Evolutionary conservation across 2,113 vertebrate species (phyloP).

Genomic region (Coryphaenoides rupestris): DNA sequence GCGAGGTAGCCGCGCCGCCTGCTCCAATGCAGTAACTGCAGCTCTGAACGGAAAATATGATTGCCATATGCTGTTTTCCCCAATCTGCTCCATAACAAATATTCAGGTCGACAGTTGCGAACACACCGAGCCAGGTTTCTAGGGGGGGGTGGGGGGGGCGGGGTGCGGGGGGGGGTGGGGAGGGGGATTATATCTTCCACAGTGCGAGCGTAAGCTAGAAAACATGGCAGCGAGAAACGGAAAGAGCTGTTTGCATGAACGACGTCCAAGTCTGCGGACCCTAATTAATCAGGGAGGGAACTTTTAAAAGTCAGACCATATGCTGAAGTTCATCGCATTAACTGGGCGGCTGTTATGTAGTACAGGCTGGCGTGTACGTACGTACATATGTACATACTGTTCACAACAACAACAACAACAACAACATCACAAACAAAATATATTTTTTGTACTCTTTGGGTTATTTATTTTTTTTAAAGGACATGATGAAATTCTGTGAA

Average conservation of each 20-base stretch:
- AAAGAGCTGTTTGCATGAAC: constrained; percentile 62
- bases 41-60: constrained; percentile 57
- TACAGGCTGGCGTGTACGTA: too few relatives aligned
- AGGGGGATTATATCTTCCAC: constrained; percentile 39
- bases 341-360: too few relatives aligned
- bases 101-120: constrained; percentile 67
- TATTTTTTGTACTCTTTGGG: background rate
- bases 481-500: background rate
- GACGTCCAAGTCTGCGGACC: constrained; percentile 56
- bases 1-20: constrained; percentile 40
- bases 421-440: constrained; percentile 9
- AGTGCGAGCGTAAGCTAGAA: constrained; percentile 51
- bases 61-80: constrained; percentile 71
- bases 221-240: constrained; percentile 53
- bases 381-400: too few relatives aligned
- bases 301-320: constrained; percentile 44
- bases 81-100: constrained; percentile 61
- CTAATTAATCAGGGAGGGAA: constrained; percentile 67
- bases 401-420: too few relatives aligned
- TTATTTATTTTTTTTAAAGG: background rate
- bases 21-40: constrained; percentile 39
- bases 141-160: constrained; percentile 2
- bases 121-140: constrained; percentile 60
- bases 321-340: constrained; percentile 32
- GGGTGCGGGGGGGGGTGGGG: too few relatives aligned